Evolutionary conservation across 2,797 vertebrate species (phyloP).

Genomic region (Nyctibius grandis): DNA sequence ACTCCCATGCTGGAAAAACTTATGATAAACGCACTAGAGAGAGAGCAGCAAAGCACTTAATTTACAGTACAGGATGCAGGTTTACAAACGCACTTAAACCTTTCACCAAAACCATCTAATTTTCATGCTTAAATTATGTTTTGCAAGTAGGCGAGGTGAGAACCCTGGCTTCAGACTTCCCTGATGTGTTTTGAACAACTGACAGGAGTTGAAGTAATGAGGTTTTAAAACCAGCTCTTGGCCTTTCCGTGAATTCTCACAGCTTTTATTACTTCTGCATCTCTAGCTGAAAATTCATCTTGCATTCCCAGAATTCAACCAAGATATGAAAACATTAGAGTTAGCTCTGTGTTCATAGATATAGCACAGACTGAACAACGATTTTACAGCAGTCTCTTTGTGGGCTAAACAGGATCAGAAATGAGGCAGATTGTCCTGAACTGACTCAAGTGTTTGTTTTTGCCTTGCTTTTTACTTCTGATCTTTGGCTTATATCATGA

Average conservation of each 20-base stretch:
- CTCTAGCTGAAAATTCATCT: neutral
- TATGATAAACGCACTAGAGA: neutral
- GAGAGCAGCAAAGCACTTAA: neutral
- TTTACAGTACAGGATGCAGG: neutral
- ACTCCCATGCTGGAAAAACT: neutral
- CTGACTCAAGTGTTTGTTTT: neutral
- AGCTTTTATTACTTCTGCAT: neutral
- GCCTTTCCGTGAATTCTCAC: neutral
- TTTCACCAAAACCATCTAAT: neutral
- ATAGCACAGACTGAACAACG: neutral
- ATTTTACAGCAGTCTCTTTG: neutral
- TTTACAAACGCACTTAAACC: neutral
- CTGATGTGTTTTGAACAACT: neutral
- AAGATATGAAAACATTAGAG: neutral
- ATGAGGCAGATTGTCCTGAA: neutral
- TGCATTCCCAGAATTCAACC: neutral
- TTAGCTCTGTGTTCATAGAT: neutral
- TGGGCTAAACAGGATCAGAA: neutral
- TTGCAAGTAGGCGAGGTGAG: neutral
- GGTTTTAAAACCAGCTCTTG: neutral
- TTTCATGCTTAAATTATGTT: neutral
- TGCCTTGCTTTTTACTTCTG: neutral
- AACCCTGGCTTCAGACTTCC: neutral
- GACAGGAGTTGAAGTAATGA: neutral
- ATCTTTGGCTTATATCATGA: neutral